A percentile compares a stretch with the other conserved stretches of the same genome.
Evolutionary conservation across 2,797 vertebrate species (phyloP).

Genomic region (Platyrinchus mystaceus): DNA sequence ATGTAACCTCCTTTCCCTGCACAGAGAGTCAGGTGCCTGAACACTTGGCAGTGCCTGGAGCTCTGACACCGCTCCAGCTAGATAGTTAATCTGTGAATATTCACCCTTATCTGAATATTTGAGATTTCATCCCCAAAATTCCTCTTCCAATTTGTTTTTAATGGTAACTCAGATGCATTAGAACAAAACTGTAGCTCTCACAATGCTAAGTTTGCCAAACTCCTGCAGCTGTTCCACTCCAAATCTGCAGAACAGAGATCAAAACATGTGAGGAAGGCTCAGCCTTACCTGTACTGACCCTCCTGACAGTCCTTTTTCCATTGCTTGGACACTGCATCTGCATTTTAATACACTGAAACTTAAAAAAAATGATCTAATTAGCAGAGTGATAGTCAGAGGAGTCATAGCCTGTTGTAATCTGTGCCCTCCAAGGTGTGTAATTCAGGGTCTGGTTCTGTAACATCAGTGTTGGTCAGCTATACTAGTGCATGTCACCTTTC

Average conservation of each 20-base stretch:
- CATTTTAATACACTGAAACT: neutral
- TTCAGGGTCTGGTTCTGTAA: neutral
- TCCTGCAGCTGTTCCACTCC: neutral
- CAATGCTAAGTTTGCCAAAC: neutral
- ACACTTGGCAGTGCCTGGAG: neutral
- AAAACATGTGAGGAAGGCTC: neutral
- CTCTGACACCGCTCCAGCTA: neutral
- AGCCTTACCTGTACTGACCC: neutral
- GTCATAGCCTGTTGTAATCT: neutral
- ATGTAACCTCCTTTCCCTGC: neutral
- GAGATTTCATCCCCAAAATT: neutral
- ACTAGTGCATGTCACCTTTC: neutral
- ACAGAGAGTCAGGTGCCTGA: neutral
- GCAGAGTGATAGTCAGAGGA: neutral
- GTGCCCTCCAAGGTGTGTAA: neutral
- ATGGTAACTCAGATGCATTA: neutral
- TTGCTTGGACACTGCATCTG: neutral
- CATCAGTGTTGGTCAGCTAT: neutral
- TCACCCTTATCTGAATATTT: neutral
- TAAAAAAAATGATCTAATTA: neutral
- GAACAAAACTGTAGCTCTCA: neutral
- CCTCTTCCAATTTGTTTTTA: neutral
- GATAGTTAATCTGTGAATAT: neutral
- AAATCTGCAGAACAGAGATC: neutral
- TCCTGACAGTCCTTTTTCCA: neutral